Evolutionary conservation across 2,888 invertebrate genomes (phyloP), one percentile per base, ranked within the genome.

Genomic region (Folsomia candida): DNA sequence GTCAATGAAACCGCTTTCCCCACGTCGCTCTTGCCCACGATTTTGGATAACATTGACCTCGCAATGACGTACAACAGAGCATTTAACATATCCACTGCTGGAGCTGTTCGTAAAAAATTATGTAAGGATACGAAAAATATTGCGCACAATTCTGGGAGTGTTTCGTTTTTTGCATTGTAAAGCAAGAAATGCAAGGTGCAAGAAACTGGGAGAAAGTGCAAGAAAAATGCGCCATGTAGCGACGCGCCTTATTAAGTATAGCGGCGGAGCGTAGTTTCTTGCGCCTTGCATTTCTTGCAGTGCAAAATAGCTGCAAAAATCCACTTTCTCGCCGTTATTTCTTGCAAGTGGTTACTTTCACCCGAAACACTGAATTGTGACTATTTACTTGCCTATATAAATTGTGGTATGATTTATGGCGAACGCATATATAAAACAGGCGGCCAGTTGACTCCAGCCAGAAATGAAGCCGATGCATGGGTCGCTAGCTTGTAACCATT

Each of bases 401-500:
- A 93, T 90, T 79, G 92, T 90, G 87, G 90, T 89, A 14, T 90
- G 89, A 67, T 89, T 88, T 3, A 88, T 88, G 2, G 93, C 90
- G 82, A 92, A 93, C 0, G 93, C 92, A 80, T 92, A 93, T 79
- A 93, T 91, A 80, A 93, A 90, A 69, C 91, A 90, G 0, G 92
- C 89, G 26, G 92, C 84, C 71, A 93, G 92, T 84, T 93, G 93
- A 81, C 92, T 93, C 81, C 89, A 88, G 79, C 91, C 91, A 3
- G 92, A 92, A 83, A 93, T 88, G 1, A 92, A 89, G 24, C 93
- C 93, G 54, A 93, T 90, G n/a, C 93, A 86, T 0, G 92, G 91
- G 81, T 93, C 93, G 79, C 93, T 92, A 74, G 91, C 89, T 83
- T 92, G 90, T 73, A 93, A 82, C 70, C 89, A 83, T 81, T 93